Evolutionary conservation across 2,888 invertebrate species (phyloP), one percentile per base, ranked within the genome.

Genomic region (Phengaris alcon): DNA sequence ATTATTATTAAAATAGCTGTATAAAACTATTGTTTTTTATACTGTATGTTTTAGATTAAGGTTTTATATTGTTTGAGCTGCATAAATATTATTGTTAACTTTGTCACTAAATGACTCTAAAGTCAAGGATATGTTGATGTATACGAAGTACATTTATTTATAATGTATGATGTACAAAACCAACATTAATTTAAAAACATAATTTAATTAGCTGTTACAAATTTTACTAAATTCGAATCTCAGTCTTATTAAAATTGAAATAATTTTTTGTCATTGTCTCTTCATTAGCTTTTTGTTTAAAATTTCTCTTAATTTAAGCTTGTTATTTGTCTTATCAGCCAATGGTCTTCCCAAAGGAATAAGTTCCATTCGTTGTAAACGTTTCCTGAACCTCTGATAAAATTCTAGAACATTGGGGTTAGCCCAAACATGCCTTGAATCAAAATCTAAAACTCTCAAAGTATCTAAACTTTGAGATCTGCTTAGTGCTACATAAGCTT

Each of bases 401-500:
- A 97, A 98, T 82, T 95, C 94, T 75, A 98, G 88, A 0, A 98
- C 98, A 82, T 95, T 95, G 0, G 96, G 95, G 90, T 98, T 96
- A 9, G 98, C 98, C 95, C 97, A 97, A 2, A 99, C 97, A 90
- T 98, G 97, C 54, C 95, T 94, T 0, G 95, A 93, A 85, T 96
- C 96, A 90, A 99, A 98, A 88, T 98, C 98, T 75, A 98, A 87
- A 55, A 99, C 96, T 78, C 98, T 90, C n/a, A 99, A 92, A 3
- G 97, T 96, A 75, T 97, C 94, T 74, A 99, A 93, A 84, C 97
- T 98, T 84, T 97, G 97, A 10, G 99, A 98, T 79, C 99, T 94
- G 13, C 98, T 98, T 9, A 99, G 89, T 0, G 99, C 99, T 0
- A 99, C 99, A 90, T 99, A 99, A 0, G 99, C 98, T 90, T 99